Conservation (phyloP, 2,113 vertebrate genomes). For the Siphamia tubifer region DNA sequence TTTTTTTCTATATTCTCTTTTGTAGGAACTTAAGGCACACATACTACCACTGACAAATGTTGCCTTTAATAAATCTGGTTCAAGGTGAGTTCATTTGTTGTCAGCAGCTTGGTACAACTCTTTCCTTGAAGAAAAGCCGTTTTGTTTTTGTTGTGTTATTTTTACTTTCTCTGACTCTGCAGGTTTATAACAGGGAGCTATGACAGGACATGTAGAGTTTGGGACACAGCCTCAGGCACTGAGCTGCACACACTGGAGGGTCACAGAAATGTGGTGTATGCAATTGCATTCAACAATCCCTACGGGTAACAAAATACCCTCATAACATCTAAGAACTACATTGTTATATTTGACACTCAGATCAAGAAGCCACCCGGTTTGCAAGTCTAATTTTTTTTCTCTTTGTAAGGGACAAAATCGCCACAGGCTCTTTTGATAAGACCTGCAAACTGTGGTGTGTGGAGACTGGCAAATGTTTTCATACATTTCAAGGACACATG, state of each 20-base stretch:
- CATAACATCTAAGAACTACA: neutral
- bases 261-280: constrained; percentile 92
- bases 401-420: constrained; percentile 91
- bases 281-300: constrained; percentile 95
- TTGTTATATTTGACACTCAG: neutral
- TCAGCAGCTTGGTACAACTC: neutral
- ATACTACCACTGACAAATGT: constrained; percentile 94
- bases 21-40: constrained; percentile 89
- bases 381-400: neutral
- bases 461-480: constrained; percentile 90
- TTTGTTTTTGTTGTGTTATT: neutral
- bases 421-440: constrained; percentile 96
- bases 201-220: constrained; percentile 93
- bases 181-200: constrained; percentile 98
- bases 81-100: constrained; percentile 82
- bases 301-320: constrained; percentile 83
- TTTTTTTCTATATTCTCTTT: constrained; percentile 12
- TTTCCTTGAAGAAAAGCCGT: neutral
- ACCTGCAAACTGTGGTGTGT: constrained; percentile 93
- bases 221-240: constrained; percentile 89
- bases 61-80: constrained; percentile 95
- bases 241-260: constrained; percentile 86
- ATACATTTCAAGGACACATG: constrained; percentile 89
- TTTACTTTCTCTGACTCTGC: constrained; percentile 14
- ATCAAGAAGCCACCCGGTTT: neutral